phyloP scores from a whole-genome alignment of 2,797 vertebrate species.

The Sebastes vulpes region DNA sequence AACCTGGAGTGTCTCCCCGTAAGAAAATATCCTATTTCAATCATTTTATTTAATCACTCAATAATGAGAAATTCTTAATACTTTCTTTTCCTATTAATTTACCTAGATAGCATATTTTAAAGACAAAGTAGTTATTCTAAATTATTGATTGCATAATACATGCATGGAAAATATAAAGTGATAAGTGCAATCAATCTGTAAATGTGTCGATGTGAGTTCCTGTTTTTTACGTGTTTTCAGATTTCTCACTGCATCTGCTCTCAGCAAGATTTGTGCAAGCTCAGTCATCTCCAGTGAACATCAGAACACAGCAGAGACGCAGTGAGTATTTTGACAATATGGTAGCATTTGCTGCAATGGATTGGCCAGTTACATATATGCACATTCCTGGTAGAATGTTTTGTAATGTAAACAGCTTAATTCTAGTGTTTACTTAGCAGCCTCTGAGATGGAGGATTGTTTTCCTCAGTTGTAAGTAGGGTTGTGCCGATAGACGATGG shows the following conservation, averaged over 20 bases:
- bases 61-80: background rate
- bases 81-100: background rate
- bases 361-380: background rate
- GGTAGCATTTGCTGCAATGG: background rate
- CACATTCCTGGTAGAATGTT: background rate
- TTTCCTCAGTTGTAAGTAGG: background rate
- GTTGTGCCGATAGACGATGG: no score
- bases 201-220: background rate
- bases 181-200: background rate
- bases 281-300: background rate
- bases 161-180: background rate
- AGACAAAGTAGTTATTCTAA: background rate
- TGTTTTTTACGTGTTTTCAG: background rate
- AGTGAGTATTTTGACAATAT: conserved; percentile 5
- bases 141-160: background rate
- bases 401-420: background rate
- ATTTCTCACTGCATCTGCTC: background rate
- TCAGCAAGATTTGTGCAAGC: background rate
- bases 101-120: background rate
- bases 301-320: background rate
- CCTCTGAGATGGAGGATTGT: background rate
- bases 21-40: no score
- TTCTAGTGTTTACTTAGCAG: background rate
- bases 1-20: no score
- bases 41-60: background rate